Base-by-base conservation (phyloP, 2,797 vertebrate species). In the Streptopelia turtur region DNA sequence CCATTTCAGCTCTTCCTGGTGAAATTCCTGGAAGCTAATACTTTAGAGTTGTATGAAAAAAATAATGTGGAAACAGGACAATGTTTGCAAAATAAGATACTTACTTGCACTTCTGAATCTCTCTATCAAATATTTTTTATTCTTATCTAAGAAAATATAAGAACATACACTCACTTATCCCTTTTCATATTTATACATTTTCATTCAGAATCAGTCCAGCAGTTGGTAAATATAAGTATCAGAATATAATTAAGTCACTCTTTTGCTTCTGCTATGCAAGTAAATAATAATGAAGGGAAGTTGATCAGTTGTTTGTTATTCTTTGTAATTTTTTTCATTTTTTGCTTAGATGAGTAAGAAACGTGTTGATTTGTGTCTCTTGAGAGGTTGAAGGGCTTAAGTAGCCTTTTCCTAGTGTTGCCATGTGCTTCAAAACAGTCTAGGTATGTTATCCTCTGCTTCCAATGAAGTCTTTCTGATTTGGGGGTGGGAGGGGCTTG, bases 111-210 rank as follows among this genome's bases (percentile, higher is more conserved):
- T 28, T 76, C 64, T 90, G 37, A 83, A 75, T 60, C 56, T 89
- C 53, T 88, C 39, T 76, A 25, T 82, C 55, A 83, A 45, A 25
- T 88, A 52, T 87, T 65, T 65, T 88, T 82, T 61, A 49, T 79
- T 94, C 53, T 22, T 78, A 59, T 43, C n/a, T 52, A 68, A 30
- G 41, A 86, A 74, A 52, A 16, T 82, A 82, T 45, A 61, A 83
- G 79, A 78, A 90, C 56, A 55, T 83, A 43, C 30, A 41, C 53
- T 85, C 79, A 45, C n/a, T 78, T 63, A 37, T 63, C 81, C 8
- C 10, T 80, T 81, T 93, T 85, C 41, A 28, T 94, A 82, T 96
- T 85, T 95, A 81, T 79, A 56, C 41, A 28, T 89, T 89, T 89
- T 89, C 43, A 61, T n/a, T 85, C 75, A 10, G 66, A 91, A 84